phyloP scores from a whole-genome alignment of 2,113 vertebrate species.

The Oenanthe melanoleuca region DNA sequence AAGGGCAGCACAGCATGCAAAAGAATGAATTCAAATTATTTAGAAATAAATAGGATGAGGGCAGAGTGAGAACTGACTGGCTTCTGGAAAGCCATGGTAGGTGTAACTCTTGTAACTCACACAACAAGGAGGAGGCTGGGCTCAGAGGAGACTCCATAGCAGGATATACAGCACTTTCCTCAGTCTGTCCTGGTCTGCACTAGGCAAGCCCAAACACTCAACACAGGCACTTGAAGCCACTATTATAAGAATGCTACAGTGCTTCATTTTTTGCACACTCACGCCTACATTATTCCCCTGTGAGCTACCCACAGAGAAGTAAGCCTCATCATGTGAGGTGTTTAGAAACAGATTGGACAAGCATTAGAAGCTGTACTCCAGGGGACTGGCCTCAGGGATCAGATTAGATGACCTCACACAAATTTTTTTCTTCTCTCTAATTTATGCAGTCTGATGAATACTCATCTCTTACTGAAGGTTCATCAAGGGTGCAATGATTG shows the following conservation, averaged over 20 bases:
- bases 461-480: constrained; percentile 7
- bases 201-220: not conserved
- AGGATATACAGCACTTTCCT: not conserved
- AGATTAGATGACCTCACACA: not conserved
- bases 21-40: not conserved
- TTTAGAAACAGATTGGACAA: constrained; percentile 30
- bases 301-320: not conserved
- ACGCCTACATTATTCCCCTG: not conserved
- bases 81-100: not conserved
- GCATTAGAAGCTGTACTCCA: constrained; percentile 4
- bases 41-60: not conserved
- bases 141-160: not conserved
- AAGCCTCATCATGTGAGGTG: not conserved
- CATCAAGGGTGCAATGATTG: constrained; percentile 17
- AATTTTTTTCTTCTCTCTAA: not conserved
- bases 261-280: not conserved
- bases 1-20: not conserved
- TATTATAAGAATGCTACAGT: not conserved
- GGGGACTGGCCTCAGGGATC: not conserved
- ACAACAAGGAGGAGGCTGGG: not conserved
- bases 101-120: not conserved
- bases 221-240: accelerated
- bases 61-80: not conserved
- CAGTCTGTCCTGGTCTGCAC: not conserved
- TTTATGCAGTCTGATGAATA: constrained; percentile 30